Base-by-base conservation (phyloP, 2,888 invertebrate genomes). In the Megaustenia siamemsis region DNA sequence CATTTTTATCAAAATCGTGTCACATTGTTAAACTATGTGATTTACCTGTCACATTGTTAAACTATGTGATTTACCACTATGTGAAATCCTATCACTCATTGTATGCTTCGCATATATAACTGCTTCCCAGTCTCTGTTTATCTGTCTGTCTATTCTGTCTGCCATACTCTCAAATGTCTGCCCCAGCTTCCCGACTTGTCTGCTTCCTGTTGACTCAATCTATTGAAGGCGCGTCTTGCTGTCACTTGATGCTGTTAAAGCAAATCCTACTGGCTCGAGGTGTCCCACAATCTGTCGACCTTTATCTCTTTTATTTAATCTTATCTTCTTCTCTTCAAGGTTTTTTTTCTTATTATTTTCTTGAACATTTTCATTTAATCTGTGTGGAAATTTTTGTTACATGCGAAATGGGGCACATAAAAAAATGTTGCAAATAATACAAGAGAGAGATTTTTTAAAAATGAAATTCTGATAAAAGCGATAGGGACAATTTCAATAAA, bases 121-220 rank as follows among this genome's bases (percentile, higher is more conserved):
- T 35, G 66, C 15, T 66, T 38, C 15, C 66, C 12, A 1, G 18
- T 35, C 18, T 35, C 66, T 66, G 66, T 66, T 66, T 66, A 38
- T 66, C 66, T 35, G 66, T 66, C 66, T 66, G 35, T 66, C 66
- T 66, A 35, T 66, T 66, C 18, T 66, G 35, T 66, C 66, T 66
- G 12, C 15, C 66, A 38, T 10, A 12, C 12, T 35, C 12, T 66
- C 15, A 18, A 32, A 12, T 66, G 66, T 35, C 66, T 66, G 66
- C 35, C 35, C 35, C 38, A 35, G 66, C 66, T 32, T 38, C 4
- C 66, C 66, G 12, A 18, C 18, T 35, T 66, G 66, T 66, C 66
- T 35, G 66, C 35, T 4, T 12, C 5, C 4, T 66, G 66, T 66
- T 66, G 66, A 66, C 35, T 21, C 15, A 66, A 35, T 35, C 12